Conservation (phyloP, 2,113 vertebrate species). For the Fregata magnificens region DNA sequence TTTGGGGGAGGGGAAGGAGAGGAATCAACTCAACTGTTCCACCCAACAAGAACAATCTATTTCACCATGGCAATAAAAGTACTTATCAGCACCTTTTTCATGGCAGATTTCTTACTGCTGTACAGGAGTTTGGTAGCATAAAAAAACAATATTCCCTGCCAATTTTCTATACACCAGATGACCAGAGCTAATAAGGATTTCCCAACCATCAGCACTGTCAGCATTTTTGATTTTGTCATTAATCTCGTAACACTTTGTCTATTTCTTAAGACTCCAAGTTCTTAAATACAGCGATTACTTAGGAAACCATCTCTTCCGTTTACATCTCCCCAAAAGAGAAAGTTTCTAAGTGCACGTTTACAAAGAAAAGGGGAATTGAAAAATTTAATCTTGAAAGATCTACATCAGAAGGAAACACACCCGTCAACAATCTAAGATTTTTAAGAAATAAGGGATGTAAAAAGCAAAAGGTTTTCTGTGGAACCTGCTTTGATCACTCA, state of each 20-base stretch:
- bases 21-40: background rate
- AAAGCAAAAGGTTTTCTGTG: background rate
- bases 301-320: background rate
- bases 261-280: background rate
- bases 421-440: fast-evolving
- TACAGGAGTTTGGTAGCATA: background rate
- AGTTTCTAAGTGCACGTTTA: background rate
- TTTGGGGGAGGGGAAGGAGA: background rate
- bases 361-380: background rate
- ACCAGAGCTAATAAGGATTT: background rate
- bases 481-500: background rate
- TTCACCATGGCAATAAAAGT: background rate
- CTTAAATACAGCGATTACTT: background rate
- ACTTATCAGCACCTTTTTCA: background rate
- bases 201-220: background rate
- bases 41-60: background rate
- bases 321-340: background rate
- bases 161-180: background rate
- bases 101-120: background rate
- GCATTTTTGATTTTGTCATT: background rate
- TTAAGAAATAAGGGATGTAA: background rate
- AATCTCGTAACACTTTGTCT: background rate
- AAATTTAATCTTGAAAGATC: background rate
- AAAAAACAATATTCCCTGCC: background rate
- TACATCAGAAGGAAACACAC: background rate